A percentile compares a stretch with the other conserved stretches of the same genome.
phyloP scores from a whole-genome alignment of 1,140 invertebrate genomes.

The Arctopsyche grandis region DNA sequence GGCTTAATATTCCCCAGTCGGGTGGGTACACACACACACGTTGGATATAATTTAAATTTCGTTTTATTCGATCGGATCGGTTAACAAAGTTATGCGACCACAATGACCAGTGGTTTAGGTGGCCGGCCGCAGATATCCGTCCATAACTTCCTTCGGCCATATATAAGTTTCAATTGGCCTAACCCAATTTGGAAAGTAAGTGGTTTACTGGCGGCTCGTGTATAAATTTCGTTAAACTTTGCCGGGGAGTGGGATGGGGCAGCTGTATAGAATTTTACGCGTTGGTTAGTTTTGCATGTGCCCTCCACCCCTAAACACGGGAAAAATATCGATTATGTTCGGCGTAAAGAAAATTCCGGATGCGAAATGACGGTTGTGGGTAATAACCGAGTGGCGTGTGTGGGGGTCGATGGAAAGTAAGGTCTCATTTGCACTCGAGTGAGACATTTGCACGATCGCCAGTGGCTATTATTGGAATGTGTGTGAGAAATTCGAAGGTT shows the following conservation, averaged over 20 bases:
- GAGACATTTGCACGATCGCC: too few species aligned
- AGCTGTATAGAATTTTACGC: background rate
- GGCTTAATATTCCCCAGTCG: too few species aligned
- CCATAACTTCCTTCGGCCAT: constrained; percentile 2
- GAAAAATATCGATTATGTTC: constrained; percentile 4
- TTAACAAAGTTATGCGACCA: constrained; percentile 27
- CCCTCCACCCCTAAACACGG: background rate
- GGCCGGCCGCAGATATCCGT: constrained; percentile 20
- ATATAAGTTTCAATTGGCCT: constrained; percentile 46
- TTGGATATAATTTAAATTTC: too few species aligned
- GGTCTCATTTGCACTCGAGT: too few species aligned
- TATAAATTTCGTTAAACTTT: constrained; percentile 40
- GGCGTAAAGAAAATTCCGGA: background rate
- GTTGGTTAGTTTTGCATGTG: background rate
- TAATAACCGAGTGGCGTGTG: too few species aligned
- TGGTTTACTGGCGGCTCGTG: constrained; percentile 36
- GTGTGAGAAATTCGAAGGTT: too few species aligned
- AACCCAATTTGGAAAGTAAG: constrained; percentile 46
- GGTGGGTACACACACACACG: too few species aligned
- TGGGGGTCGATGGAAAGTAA: too few species aligned
- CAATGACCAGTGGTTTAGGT: background rate
- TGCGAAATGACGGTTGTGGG: background rate
- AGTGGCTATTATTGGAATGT: too few species aligned
- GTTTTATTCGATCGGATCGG: background rate
- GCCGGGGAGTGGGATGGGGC: background rate